A percentile compares a stretch with the other conserved stretches of the same genome.
Conservation (phyloP, 2,113 vertebrate genomes). For the Acanthisitta chloris region DNA sequence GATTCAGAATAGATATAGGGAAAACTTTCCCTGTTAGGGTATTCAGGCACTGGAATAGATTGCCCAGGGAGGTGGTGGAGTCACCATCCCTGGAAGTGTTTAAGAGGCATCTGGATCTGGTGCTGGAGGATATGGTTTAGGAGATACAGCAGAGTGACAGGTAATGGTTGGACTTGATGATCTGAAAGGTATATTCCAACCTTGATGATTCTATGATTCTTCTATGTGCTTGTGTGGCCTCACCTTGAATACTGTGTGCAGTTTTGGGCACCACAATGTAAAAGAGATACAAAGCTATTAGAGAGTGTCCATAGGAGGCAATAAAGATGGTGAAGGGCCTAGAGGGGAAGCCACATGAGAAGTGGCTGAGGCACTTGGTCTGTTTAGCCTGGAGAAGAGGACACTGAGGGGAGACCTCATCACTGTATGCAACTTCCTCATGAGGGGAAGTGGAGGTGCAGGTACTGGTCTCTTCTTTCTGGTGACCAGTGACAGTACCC, state of each 20-base stretch:
- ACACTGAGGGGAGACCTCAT: not conserved
- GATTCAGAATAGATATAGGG: too few relatives aligned
- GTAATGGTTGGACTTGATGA: too few relatives aligned
- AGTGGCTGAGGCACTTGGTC: not conserved
- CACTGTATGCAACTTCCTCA: accelerated
- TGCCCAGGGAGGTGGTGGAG: too few relatives aligned
- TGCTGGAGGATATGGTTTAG: too few relatives aligned
- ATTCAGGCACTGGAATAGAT: too few relatives aligned
- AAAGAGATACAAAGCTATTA: not conserved
- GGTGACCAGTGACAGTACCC: accelerated
- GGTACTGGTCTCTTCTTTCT: not conserved
- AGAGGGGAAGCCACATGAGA: not conserved
- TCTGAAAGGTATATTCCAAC: too few relatives aligned
- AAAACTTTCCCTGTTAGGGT: too few relatives aligned
- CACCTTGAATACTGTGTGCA: not conserved
- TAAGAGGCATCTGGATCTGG: too few relatives aligned
- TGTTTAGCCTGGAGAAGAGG: not conserved
- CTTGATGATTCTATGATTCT: too few relatives aligned
- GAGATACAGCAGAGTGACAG: too few relatives aligned
- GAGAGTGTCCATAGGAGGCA: not conserved
- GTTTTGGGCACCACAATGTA: accelerated
- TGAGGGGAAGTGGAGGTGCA: not conserved
- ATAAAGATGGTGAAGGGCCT: not conserved
- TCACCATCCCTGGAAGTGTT: too few relatives aligned
- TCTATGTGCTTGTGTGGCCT: accelerated